Percentiles rank a stretch among this genome's conserved stretches.
Evolutionary conservation across 1,140 invertebrate species (phyloP).

Genomic region (Thaumatotibia leucotreta): DNA sequence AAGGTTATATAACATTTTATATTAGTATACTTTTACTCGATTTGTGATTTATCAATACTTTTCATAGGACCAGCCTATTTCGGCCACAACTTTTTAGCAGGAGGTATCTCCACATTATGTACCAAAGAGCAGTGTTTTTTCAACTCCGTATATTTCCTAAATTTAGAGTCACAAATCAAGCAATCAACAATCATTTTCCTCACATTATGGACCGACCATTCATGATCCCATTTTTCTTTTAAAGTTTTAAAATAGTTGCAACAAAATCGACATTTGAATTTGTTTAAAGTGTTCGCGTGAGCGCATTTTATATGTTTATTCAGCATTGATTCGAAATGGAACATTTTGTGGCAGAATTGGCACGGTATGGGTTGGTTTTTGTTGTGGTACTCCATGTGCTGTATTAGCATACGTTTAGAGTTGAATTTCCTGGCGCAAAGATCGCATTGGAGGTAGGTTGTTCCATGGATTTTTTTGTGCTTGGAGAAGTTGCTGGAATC

Average conservation of each 20-base stretch:
- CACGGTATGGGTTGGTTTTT: conserved; percentile 53
- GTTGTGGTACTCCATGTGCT: conserved; percentile 69
- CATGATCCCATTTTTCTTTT: conserved; percentile 73
- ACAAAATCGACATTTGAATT: conserved; percentile 61
- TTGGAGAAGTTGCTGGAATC: conserved; percentile 74
- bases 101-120: conserved; percentile 50
- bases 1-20: too few species aligned
- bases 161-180: conserved; percentile 54
- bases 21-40: too few species aligned
- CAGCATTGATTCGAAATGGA: conserved; percentile 62
- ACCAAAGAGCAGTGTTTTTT: conserved; percentile 49
- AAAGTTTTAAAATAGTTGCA: conserved; percentile 50
- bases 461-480: conserved; percentile 72
- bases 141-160: conserved; percentile 62
- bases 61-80: conserved; percentile 10
- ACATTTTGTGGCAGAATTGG: conserved; percentile 52
- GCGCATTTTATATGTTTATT: conserved; percentile 66
- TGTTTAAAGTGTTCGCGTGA: conserved; percentile 40
- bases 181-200: conserved; percentile 68
- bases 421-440: conserved; percentile 70
- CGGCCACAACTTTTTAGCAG: conserved; percentile 42
- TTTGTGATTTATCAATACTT: too few species aligned
- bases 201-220: conserved; percentile 63
- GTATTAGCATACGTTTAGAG: conserved; percentile 67
- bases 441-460: conserved; percentile 62